phyloP scores from a whole-genome alignment of 2,888 invertebrate genomes.

The Ecliptopera silaceata region DNA sequence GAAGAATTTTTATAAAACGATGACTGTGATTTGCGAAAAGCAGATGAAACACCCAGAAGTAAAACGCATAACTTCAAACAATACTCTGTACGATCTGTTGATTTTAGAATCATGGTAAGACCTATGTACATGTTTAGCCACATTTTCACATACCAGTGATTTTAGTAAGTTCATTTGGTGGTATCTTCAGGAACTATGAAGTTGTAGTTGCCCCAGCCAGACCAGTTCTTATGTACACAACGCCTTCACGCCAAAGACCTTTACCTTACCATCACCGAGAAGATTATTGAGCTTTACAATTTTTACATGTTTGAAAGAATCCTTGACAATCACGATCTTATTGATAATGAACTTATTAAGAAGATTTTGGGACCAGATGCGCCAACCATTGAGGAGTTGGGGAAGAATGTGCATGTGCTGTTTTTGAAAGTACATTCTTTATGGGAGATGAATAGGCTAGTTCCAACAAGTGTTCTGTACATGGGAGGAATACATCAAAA shows the following conservation, averaged over 20 bases:
- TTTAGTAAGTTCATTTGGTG: slow-evolving; percentile 57
- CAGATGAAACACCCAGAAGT: slow-evolving; percentile 37
- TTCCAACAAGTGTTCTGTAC: slow-evolving; percentile 60
- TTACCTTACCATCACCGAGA: slow-evolving; percentile 49
- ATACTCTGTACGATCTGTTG: slow-evolving; percentile 61
- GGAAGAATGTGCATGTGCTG: slow-evolving; percentile 48
- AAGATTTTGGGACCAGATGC: slow-evolving; percentile 29
- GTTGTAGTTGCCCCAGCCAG: too few relatives aligned
- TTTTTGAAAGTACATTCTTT: slow-evolving; percentile 63
- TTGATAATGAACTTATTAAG: slow-evolving; percentile 25
- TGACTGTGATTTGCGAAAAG: slow-evolving; percentile 3
- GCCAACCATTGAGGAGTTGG: slow-evolving; percentile 37
- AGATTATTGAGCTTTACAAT: slow-evolving; percentile 39
- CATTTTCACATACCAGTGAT: slow-evolving; percentile 54
- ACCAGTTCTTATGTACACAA: too few relatives aligned
- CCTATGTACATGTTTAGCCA: slow-evolving; percentile 51
- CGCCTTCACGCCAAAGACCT: slow-evolving; percentile 36
- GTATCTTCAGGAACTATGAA: slow-evolving; percentile 44
- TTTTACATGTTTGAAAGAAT: slow-evolving; percentile 26
- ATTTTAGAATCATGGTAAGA: slow-evolving; percentile 59
- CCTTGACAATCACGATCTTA: neutral
- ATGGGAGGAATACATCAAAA: slow-evolving; percentile 64
- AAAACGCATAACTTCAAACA: slow-evolving; percentile 37
- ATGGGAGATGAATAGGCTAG: slow-evolving; percentile 54
- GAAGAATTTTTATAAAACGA: neutral